Percentiles rank a stretch among this genome's conserved stretches.
Conservation (phyloP, 2,113 vertebrate genomes). For the Ctenomys sociabilis region DNA sequence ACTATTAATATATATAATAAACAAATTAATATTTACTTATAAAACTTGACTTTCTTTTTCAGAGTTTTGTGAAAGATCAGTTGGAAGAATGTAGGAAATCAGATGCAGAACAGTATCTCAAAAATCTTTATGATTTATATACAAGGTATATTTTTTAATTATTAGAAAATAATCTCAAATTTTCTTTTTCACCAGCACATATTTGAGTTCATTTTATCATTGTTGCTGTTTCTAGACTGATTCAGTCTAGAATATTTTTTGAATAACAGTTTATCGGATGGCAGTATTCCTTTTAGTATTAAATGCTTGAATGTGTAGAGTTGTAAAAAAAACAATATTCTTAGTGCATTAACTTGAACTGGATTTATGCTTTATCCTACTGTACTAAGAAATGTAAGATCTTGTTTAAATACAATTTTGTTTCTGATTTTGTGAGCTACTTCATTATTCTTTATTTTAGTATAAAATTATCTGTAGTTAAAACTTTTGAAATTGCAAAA, state of each 20-base stretch:
- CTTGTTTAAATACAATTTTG: slow-evolving; percentile 47
- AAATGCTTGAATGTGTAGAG: neutral
- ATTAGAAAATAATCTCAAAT: slow-evolving; percentile 31
- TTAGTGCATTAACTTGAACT: slow-evolving; percentile 36
- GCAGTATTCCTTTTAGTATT: neutral
- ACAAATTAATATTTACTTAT: slow-evolving; percentile 54
- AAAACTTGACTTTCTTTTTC: slow-evolving; percentile 64
- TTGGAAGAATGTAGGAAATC: slow-evolving; percentile 94
- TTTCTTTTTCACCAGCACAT: neutral
- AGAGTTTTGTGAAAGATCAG: slow-evolving; percentile 95
- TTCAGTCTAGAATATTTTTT: slow-evolving; percentile 38
- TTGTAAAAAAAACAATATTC: neutral
- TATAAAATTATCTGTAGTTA: slow-evolving; percentile 24
- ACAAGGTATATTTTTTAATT: slow-evolving; percentile 89
- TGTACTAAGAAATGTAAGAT: slow-evolving; percentile 26
- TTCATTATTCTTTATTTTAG: neutral
- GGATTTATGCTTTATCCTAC: slow-evolving; percentile 46
- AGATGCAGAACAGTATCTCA: slow-evolving; percentile 98
- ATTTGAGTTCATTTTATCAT: neutral
- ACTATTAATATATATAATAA: too few relatives aligned
- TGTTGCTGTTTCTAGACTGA: neutral
- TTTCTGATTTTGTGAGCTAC: slow-evolving; percentile 50
- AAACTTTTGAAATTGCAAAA: slow-evolving; percentile 56
- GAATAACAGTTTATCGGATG: slow-evolving; percentile 32
- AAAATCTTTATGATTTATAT: slow-evolving; percentile 98